Conservation (phyloP, 2,113 vertebrate species). For the Mastomys natalensis region DNA sequence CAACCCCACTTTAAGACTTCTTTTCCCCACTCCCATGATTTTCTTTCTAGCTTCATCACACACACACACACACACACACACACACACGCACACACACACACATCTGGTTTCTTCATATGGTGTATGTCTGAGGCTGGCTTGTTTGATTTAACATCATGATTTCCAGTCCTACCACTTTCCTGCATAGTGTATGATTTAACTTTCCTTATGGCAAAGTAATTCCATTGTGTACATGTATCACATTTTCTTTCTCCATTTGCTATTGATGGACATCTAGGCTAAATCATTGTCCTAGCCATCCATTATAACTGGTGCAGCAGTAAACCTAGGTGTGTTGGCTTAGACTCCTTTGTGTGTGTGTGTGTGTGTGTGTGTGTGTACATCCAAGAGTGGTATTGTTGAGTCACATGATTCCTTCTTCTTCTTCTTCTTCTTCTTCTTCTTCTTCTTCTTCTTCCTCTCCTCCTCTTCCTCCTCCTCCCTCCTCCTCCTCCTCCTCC, state of each 20-base stretch:
- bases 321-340: background rate
- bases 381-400: background rate
- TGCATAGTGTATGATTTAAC: background rate
- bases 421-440: background rate
- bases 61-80: background rate
- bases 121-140: background rate
- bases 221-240: background rate
- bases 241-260: background rate
- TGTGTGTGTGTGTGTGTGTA: too few species aligned
- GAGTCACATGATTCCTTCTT: background rate
- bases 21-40: background rate
- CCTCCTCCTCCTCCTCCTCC: too few species aligned
- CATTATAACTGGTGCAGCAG: background rate
- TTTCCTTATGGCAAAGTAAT: background rate
- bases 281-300: background rate
- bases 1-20: background rate
- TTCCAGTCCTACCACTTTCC: background rate
- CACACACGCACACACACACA: background rate
- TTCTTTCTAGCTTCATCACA: background rate
- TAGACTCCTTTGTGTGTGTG: too few species aligned
- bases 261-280: background rate
- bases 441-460: background rate
- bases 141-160: background rate
- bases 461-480: background rate
- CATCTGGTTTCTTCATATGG: background rate